phyloP scores from a whole-genome alignment of 1,140 invertebrate genomes.

The Eciton burchellii region DNA sequence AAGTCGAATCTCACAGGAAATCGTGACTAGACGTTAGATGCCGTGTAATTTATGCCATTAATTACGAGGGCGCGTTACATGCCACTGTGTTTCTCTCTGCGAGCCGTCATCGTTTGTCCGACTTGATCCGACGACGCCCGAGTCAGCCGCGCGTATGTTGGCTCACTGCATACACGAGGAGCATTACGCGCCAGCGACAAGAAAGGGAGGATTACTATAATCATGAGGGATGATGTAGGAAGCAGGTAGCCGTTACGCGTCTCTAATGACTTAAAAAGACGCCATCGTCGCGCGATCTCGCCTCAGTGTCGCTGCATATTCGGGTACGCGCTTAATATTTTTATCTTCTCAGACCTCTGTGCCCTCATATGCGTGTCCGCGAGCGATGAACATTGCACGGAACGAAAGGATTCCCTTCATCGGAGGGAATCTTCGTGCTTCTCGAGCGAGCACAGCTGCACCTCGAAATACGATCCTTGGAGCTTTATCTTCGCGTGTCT shows the following conservation, averaged over 20 bases:
- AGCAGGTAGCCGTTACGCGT: not conserved
- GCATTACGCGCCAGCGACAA: conserved; percentile 3
- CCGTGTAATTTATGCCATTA: conserved; percentile 25
- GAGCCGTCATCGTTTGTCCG: conserved; percentile 10
- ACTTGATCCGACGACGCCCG: conserved; percentile 25
- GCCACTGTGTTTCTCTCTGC: conserved; percentile 13
- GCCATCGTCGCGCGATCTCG: not conserved
- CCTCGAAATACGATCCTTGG: conserved; percentile 16
- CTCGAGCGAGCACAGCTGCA: not conserved
- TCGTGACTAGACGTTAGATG: not conserved
- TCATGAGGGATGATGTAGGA: conserved; percentile 37
- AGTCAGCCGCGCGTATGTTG: conserved; percentile 16
- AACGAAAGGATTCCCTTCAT: conserved; percentile 28
- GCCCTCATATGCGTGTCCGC: not conserved
- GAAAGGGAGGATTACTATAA: conserved; percentile 38
- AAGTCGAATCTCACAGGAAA: no score
- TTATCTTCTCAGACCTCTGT: not conserved
- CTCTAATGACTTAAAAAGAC: conserved; percentile 50
- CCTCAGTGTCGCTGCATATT: not conserved
- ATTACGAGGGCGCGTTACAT: conserved; percentile 20
- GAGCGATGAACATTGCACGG: not conserved
- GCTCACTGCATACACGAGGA: conserved; percentile 3
- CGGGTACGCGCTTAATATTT: not conserved
- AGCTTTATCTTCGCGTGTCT: not conserved
- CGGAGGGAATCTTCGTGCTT: not conserved